These are phyloP conservation scores for Dorcus hopei DNA, from an alignment of 2,888 invertebrate species.

Conservation along the genomic window DNA sequence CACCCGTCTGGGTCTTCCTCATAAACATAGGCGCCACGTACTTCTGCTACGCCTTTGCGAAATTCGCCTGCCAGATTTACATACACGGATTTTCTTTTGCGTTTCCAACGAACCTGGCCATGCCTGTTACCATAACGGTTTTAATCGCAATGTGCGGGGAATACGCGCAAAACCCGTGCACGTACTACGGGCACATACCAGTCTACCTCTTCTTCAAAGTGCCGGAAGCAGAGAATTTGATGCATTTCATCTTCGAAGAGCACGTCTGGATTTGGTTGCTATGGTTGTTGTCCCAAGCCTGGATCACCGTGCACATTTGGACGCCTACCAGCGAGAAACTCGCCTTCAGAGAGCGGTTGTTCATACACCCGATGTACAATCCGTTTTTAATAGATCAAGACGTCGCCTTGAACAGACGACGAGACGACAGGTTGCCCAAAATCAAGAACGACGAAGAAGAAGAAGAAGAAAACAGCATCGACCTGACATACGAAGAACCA, in stretches of 20 bases:
- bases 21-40: conserved; percentile 67
- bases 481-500: neutral
- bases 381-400: conserved; percentile 82
- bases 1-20: conserved; percentile 59
- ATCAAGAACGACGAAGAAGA: neutral
- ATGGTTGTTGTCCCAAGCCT: conserved; percentile 80
- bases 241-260: conserved; percentile 57
- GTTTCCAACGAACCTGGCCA: conserved; percentile 73
- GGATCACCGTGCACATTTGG: conserved; percentile 87
- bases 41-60: conserved; percentile 64
- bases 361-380: conserved; percentile 79
- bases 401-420: conserved; percentile 74
- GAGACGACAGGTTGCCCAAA: conserved; percentile 53
- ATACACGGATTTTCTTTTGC: conserved; percentile 88
- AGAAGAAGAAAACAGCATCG: neutral
- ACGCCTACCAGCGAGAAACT: conserved; percentile 76
- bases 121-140: conserved; percentile 68
- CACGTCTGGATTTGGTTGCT: conserved; percentile 75
- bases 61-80: conserved; percentile 83
- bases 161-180: conserved; percentile 64
- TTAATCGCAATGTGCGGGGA: conserved; percentile 65
- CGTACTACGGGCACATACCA: conserved; percentile 75
- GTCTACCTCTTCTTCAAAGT: conserved; percentile 85
- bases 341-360: conserved; percentile 80
- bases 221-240: conserved; percentile 51